Evolutionary conservation across 2,113 vertebrate genomes (phyloP), one percentile per base, ranked within the genome.

Genomic region (Tor tambroides): DNA sequence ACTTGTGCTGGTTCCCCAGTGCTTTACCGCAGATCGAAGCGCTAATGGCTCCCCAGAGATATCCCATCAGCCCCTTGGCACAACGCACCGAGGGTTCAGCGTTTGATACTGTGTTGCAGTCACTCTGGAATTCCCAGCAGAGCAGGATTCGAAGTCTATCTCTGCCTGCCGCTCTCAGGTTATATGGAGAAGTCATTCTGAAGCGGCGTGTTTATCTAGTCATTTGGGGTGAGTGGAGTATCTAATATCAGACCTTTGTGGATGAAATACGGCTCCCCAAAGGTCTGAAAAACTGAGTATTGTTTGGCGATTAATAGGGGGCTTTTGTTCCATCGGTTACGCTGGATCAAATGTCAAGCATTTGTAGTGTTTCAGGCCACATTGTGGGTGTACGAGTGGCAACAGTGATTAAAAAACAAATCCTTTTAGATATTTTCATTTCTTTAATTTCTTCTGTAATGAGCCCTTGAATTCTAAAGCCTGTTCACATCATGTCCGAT

Each of bases 21-120:
- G 89, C 90, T 90, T 69, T 92, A 86, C 90, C 91, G 87, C 91
- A 79, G 93, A 94, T 92, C 90, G 91, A 74, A 86, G 88, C 84
- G 56, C 92, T 96, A 95, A 95, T 96, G 95, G 94, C 91, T 94
- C 95, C 95, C 95, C 59, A 1, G 94, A 94, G 95, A 93, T 87
- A 90, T 94, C 91, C 93, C 93, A 94, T 95, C 95, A 94, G 93
- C 94, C 94, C 94, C 94, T 91, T 92, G 94, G 93, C 91, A 86
- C 92, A 7, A 56, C 86, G 86, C 93, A 89, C 91, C 81, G 30
- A 92, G 94, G 93, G 92, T 92, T 92, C 90, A 84, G 89, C 91
- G 94, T 95, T 94, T 92, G 95, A 93, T 95, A 96, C 95, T 95
- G 92, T 96, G 93, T 95, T 92, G 89, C 92, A 91, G 92, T 90